Conservation (phyloP, 2,797 vertebrate species). For the Peromyscus melanophrys region DNA sequence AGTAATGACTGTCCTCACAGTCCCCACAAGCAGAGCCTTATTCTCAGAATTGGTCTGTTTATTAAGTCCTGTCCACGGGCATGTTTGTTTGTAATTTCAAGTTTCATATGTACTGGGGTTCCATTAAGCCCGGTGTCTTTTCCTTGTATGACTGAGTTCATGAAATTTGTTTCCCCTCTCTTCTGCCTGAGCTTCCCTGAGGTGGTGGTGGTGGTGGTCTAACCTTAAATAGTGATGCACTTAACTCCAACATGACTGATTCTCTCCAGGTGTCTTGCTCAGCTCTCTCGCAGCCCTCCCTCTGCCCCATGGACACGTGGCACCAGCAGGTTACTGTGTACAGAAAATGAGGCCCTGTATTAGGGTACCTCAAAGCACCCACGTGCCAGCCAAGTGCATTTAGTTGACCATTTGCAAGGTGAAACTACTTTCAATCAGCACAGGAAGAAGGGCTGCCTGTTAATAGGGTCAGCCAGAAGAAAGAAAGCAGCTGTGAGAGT, state of each 20-base stretch:
- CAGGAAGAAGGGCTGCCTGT: background rate
- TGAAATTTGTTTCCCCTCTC: background rate
- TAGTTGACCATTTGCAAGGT: background rate
- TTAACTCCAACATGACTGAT: background rate
- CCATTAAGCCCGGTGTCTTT: background rate
- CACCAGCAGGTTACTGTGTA: background rate
- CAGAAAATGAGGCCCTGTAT: background rate
- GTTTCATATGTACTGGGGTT: constrained; percentile 25
- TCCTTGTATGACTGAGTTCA: background rate
- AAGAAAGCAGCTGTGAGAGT: background rate
- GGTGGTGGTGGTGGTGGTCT: no score
- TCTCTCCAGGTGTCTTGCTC: background rate
- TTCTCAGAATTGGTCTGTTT: background rate
- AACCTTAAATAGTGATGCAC: background rate
- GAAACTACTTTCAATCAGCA: background rate
- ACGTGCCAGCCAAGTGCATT: background rate
- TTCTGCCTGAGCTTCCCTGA: background rate
- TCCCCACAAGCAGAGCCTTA: background rate
- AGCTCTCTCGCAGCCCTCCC: background rate
- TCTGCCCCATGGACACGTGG: background rate
- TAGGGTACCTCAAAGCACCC: background rate
- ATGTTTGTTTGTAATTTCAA: constrained; percentile 29
- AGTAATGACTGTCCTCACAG: no score
- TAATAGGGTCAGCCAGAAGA: background rate
- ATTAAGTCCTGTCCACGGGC: background rate